Conservation (phyloP, 2,888 invertebrate genomes). For the Drosophila nr. medialis region DNA sequence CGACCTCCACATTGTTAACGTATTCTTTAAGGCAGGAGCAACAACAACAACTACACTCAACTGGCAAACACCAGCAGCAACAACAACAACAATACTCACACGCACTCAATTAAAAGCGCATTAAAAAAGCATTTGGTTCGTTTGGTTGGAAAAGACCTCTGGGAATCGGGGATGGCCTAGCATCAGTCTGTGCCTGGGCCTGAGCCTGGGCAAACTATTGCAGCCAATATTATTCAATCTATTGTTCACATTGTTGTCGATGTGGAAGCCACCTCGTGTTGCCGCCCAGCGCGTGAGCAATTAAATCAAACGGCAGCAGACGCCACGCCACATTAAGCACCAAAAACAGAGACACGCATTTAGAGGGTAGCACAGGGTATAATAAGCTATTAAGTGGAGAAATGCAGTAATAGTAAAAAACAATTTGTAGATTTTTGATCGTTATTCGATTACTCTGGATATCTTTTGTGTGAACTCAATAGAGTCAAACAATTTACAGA, state of each 20-base stretch:
- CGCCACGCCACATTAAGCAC: conserved; percentile 74
- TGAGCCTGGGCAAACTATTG: conserved; percentile 24
- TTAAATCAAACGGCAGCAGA: conserved; percentile 77
- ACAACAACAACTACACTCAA: background rate
- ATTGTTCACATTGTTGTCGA: conserved; percentile 39
- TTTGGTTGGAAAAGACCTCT: conserved; percentile 5
- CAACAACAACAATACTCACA: conserved; percentile 42
- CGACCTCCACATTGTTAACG: conserved; percentile 33
- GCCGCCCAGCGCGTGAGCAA: conserved; percentile 66
- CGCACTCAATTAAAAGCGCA: conserved; percentile 78
- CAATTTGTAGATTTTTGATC: background rate
- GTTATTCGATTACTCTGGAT: background rate
- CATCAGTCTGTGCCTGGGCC: background rate
- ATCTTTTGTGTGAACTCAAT: background rate
- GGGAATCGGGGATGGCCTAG: conserved; percentile 12
- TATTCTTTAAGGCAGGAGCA: conserved; percentile 42
- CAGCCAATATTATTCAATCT: conserved; percentile 44
- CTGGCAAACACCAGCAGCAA: background rate
- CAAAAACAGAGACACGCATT: conserved; percentile 23
- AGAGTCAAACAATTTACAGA: background rate
- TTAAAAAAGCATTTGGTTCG: conserved; percentile 71
- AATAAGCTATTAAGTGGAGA: background rate
- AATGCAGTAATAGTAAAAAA: background rate
- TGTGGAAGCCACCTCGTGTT: conserved; percentile 20
- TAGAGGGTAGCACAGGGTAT: conserved; percentile 16